Evolutionary conservation across 2,797 vertebrate genomes (phyloP).

Genomic region (Emys orbicularis): DNA sequence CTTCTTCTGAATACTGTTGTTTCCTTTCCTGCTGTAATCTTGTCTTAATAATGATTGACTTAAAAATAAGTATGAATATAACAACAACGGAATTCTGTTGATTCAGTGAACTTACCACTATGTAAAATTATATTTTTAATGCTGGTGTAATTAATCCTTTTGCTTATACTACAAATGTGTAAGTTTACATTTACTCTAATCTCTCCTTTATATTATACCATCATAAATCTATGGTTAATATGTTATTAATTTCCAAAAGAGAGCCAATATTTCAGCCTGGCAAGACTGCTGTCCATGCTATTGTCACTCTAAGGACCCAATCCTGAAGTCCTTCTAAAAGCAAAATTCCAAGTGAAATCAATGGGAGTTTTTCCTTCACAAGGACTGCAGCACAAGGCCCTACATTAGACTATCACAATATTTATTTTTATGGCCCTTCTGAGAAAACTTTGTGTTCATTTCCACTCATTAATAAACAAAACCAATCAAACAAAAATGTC

Average conservation of each 20-base stretch:
- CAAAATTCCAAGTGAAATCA: background rate
- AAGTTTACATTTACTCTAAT: conserved; percentile 45
- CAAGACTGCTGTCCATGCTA: conserved; percentile 23
- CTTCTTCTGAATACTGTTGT: background rate
- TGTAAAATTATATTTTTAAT: conserved; percentile 9
- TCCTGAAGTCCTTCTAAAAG: background rate
- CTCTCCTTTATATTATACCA: conserved; percentile 64
- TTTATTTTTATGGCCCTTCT: background rate
- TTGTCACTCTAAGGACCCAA: conserved; percentile 1
- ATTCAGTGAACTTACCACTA: background rate
- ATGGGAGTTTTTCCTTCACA: background rate
- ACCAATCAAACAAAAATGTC: background rate
- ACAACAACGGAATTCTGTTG: background rate
- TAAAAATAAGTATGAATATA: background rate
- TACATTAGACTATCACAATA: background rate
- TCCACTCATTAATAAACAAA: background rate
- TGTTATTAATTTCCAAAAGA: conserved; percentile 55
- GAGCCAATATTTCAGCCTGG: conserved; percentile 51
- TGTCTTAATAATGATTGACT: background rate
- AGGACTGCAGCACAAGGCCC: background rate
- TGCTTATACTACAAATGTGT: conserved; percentile 27
- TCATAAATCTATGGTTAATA: conserved; percentile 47
- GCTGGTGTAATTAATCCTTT: conserved; percentile 47
- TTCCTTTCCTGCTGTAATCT: background rate
- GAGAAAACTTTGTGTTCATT: background rate